Base-by-base conservation (phyloP, 2,797 vertebrate species). In the Melanotaenia parkinsoni region DNA sequence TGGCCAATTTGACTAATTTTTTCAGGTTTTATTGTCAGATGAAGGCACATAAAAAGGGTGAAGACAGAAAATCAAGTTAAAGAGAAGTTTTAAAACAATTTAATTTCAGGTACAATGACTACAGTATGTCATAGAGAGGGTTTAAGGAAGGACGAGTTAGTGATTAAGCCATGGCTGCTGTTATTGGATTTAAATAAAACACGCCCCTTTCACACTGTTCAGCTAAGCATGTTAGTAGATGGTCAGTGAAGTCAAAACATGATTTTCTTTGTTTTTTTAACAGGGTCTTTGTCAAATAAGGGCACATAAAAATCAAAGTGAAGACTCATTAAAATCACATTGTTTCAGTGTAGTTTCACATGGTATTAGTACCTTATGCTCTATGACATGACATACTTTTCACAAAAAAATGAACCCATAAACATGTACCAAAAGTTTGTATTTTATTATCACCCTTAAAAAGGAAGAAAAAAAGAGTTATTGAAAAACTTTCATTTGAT, bases 71-170 rank as follows among this genome's bases (percentile, higher is more conserved):
- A 20, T 45, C 82, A 82, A 93, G 91, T 85, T 88, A 86, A 94
- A 93, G 92, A 83, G 91, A 88, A 90, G 89, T 95, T 96, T 90
- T 94, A 91, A 95, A 95, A 96, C 96, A 96, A 95, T 95, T 95
- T 95, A 84, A 88, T 89, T 88, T 87, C 77, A 81, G 88, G 91
- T 79, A 84, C 83, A 81, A 90, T 88, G 86, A 86, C 84, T 45
- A n/a, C n/a, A n/a, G n/a, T n/a, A 6, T 43, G 73, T 54, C 82
- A 80, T 38, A 60, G 86, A 87, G 78, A 76, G 70, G 86, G 0
- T 82, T 72, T 83, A 51, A 57, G 54, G 5, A 63, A 80, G 66
- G 62, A 74, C 8, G 43, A 53, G 45, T 45, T 13, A 10, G 45
- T 26, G 45, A 56, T 40, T 37, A 60, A 67, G 58, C 33, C 3